These are phyloP conservation scores for Rhinichthys osculus DNA, from an alignment of 2,797 vertebrate genomes.

Conservation along the genomic window DNA sequence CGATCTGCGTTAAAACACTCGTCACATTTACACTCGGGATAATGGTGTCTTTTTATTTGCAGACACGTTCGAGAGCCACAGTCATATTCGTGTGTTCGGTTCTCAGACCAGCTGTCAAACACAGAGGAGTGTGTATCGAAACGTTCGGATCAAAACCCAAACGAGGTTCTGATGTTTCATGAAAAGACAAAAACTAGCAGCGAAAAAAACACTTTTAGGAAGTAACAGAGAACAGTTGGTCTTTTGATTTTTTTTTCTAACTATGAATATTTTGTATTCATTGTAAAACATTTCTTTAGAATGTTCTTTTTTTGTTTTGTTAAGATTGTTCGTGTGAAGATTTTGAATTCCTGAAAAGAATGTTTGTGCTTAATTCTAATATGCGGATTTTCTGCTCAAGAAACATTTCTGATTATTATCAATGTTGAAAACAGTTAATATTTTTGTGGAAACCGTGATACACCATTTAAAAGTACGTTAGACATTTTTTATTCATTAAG, in stretches of 20 bases:
- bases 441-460: too few species aligned
- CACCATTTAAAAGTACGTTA: too few species aligned
- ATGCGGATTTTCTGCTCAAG: too few species aligned
- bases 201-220: not conserved
- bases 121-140: not conserved
- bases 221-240: not conserved
- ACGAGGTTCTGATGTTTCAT: not conserved
- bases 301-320: not conserved
- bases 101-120: constrained; percentile 7
- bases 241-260: not conserved
- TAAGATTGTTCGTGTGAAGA: not conserved
- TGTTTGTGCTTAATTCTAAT: too few species aligned
- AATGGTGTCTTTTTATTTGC: constrained; percentile 18
- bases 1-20: constrained; percentile 35
- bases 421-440: too few species aligned
- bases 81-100: not conserved
- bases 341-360: too few species aligned
- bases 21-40: constrained; percentile 2
- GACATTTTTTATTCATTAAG: too few species aligned
- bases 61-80: constrained; percentile 17
- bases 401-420: too few species aligned
- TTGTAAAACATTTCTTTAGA: not conserved
- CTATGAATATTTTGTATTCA: not conserved
- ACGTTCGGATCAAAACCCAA: not conserved
- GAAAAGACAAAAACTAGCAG: not conserved